Percentiles rank a stretch among this genome's conserved stretches.
Conservation (phyloP, 2,797 vertebrate genomes). For the Pangasius sanitwongsei region DNA sequence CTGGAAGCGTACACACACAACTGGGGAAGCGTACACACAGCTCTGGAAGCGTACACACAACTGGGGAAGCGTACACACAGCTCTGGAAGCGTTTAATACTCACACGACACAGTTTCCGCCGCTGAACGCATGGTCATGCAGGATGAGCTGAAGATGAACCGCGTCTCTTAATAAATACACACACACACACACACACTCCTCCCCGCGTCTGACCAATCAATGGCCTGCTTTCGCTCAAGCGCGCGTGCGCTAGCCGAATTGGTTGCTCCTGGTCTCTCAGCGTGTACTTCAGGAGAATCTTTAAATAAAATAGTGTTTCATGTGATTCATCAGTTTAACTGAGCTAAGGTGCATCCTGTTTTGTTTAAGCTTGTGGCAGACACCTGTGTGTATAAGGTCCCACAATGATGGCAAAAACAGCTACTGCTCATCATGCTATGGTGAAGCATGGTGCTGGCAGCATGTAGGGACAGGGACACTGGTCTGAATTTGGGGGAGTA, state of each 20-base stretch:
- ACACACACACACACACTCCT: not conserved
- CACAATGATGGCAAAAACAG: not conserved
- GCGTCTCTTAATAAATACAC: conserved; percentile 1
- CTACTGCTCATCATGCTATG: not conserved
- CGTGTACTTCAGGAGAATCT: not conserved
- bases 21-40: too few relatives aligned
- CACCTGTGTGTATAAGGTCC: not conserved
- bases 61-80: too few relatives aligned
- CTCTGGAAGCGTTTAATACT: not conserved
- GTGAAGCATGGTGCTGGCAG: not conserved
- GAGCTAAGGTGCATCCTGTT: not conserved
- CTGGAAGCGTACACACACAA: too few relatives aligned
- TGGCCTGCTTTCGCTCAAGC: not conserved
- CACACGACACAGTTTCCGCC: not conserved
- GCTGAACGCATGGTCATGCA: not conserved
- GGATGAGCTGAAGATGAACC: not conserved
- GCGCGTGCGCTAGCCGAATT: not conserved
- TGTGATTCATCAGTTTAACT: not conserved
- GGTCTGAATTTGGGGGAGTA: not conserved
- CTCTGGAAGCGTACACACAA: too few relatives aligned
- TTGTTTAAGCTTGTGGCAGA: not conserved
- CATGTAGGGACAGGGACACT: not conserved
- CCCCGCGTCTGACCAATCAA: not conserved
- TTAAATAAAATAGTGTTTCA: not conserved
- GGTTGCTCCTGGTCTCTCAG: not conserved